Evolutionary conservation across 2,113 vertebrate species (phyloP).

Genomic region (Chunga burmeisteri): DNA sequence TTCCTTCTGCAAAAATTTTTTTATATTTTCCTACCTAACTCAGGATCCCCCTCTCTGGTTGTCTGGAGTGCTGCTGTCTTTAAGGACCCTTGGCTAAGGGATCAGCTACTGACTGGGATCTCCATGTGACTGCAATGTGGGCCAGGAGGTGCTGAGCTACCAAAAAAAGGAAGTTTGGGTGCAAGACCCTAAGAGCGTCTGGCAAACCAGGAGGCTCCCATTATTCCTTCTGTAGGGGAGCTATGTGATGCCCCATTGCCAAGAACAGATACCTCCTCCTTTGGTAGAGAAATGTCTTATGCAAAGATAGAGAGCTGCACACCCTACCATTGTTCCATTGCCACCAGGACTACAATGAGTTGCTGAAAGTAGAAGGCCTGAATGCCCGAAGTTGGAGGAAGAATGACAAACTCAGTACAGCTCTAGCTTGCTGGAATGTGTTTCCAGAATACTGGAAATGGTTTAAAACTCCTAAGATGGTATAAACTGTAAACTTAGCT

Average conservation of each 20-base stretch:
- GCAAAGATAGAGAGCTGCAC: not conserved
- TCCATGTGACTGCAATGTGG: not conserved
- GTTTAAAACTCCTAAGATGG: not conserved
- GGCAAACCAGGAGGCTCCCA: not conserved
- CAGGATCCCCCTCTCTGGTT: not conserved
- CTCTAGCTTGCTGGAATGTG: not conserved
- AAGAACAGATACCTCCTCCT: not conserved
- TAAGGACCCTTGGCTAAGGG: not conserved
- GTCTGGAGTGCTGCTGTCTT: not conserved
- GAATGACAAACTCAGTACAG: not conserved
- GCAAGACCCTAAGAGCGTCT: not conserved
- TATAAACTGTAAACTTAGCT: not conserved
- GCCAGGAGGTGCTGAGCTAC: not conserved
- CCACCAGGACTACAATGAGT: not conserved
- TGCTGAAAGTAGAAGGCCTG: not conserved
- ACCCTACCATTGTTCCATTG: fast-evolving
- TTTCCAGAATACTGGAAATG: not conserved
- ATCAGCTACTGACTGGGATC: not conserved
- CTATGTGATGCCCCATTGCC: not conserved
- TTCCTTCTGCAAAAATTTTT: not conserved
- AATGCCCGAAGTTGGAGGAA: not conserved
- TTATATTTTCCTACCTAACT: not conserved
- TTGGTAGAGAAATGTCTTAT: not conserved
- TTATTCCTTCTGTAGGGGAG: not conserved
- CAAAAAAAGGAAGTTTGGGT: not conserved